These are phyloP conservation scores for Amphipyra tragopoginis DNA, from an alignment of 2,888 invertebrate genomes.

Conservation along the genomic window DNA sequence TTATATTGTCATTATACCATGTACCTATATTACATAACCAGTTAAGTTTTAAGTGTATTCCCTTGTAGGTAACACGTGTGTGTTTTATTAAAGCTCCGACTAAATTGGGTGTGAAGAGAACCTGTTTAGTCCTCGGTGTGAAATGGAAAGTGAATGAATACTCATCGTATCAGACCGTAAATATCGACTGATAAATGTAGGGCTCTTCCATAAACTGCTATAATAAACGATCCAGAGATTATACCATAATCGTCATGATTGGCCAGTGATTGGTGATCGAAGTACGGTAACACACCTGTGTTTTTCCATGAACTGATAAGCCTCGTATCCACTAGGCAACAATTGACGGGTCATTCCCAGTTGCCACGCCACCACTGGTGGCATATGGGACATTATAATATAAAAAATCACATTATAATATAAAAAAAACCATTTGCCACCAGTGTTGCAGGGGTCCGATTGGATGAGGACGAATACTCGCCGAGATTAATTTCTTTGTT, in stretches of 20 bases:
- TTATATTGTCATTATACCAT: constrained; percentile 60
- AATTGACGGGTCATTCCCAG: no score
- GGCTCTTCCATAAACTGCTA: constrained; percentile 21
- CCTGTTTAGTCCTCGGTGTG: constrained; percentile 47
- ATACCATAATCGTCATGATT: background rate
- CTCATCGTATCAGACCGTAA: constrained; percentile 20
- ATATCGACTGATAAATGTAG: constrained; percentile 23
- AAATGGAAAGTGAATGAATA: constrained; percentile 53
- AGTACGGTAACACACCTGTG: background rate
- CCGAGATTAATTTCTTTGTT: no score
- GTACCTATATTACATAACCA: constrained; percentile 37
- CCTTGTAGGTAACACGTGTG: constrained; percentile 80
- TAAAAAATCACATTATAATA: no score
- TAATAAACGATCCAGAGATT: constrained; percentile 19
- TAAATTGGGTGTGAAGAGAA: constrained; percentile 60
- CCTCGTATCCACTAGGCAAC: no score
- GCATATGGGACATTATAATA: no score
- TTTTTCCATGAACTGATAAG: background rate
- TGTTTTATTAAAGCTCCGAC: constrained; percentile 58
- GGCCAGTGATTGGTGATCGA: background rate
- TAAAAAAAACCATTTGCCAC: no score
- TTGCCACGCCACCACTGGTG: no score
- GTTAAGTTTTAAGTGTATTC: constrained; percentile 75
- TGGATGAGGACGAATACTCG: no score
- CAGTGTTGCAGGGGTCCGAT: no score